phyloP scores from a whole-genome alignment of 2,113 vertebrate species.

The Oceanites oceanicus region DNA sequence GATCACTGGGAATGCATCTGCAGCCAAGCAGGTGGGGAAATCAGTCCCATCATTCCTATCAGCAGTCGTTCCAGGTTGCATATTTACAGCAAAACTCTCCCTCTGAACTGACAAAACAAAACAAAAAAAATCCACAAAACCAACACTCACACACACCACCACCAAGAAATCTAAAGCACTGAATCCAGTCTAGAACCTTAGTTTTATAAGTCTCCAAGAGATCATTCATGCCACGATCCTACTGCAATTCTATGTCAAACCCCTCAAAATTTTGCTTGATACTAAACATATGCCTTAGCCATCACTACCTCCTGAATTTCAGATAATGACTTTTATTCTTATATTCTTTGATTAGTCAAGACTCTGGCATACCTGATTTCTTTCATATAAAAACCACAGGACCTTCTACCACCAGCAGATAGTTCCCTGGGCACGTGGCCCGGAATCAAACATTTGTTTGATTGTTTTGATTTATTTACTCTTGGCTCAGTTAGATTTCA shows the following conservation, averaged over 20 bases:
- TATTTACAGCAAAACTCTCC: not conserved
- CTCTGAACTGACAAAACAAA: not conserved
- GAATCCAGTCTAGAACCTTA: not conserved
- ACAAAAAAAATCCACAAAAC: not conserved
- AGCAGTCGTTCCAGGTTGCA: not conserved
- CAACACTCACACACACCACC: not conserved
- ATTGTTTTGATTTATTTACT: constrained; percentile 2
- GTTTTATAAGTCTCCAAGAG: not conserved
- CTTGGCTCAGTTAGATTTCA: not conserved
- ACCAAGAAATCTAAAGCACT: not conserved
- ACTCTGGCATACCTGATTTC: not conserved
- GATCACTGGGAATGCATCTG: not conserved
- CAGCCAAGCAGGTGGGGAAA: not conserved
- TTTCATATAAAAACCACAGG: not conserved
- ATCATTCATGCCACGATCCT: not conserved
- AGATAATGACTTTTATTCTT: not conserved
- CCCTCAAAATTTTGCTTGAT: not conserved
- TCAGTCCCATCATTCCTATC: not conserved
- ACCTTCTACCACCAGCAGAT: not conserved
- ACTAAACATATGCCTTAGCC: not conserved
- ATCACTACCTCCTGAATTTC: not conserved
- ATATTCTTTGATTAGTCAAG: not conserved
- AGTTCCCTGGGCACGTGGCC: not conserved
- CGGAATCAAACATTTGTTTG: not conserved
- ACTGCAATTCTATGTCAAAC: not conserved